Percentiles rank a stretch among this genome's conserved stretches.
Evolutionary conservation across 2,888 invertebrate species (phyloP).

Genomic region (Drosophila lutescens): DNA sequence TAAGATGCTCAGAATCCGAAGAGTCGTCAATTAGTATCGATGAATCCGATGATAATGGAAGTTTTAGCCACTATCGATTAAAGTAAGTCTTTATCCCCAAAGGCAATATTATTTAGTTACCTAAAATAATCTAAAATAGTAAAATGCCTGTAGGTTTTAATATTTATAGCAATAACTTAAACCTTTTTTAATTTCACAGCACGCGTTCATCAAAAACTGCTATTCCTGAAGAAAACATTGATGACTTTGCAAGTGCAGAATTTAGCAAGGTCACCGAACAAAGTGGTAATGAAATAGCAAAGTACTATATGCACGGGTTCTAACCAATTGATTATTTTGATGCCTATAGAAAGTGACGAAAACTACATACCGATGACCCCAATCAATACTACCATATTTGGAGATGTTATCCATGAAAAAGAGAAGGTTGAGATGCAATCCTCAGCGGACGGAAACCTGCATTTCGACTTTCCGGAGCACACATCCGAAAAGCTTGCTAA

Average conservation of each 20-base stretch:
- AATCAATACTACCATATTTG: constrained; percentile 42
- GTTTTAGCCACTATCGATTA: constrained; percentile 73
- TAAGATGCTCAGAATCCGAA: constrained; percentile 88
- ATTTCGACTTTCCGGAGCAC: constrained; percentile 66
- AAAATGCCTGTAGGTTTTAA: too few relatives aligned
- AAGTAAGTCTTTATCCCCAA: constrained; percentile 65
- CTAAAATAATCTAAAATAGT: not conserved
- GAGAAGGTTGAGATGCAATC: constrained; percentile 42
- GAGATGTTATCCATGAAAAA: constrained; percentile 41
- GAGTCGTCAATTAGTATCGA: constrained; percentile 89
- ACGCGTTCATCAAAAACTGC: constrained; percentile 81
- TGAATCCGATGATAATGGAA: constrained; percentile 87
- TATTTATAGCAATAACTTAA: too few relatives aligned
- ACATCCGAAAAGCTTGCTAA: constrained; percentile 53
- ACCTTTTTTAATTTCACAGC: constrained; percentile 46
- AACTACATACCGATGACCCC: constrained; percentile 71
- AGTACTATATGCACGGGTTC: not conserved
- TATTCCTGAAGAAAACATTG: constrained; percentile 88
- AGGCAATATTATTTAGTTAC: not conserved
- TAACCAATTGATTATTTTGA: constrained; percentile 4
- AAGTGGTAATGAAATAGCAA: constrained; percentile 31
- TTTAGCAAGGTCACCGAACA: constrained; percentile 44
- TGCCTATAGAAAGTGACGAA: constrained; percentile 51
- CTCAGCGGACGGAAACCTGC: constrained; percentile 33
- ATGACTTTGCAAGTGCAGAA: constrained; percentile 82